phyloP scores from a whole-genome alignment of 2,888 invertebrate species.

The Oscheius myriophilus region DNA sequence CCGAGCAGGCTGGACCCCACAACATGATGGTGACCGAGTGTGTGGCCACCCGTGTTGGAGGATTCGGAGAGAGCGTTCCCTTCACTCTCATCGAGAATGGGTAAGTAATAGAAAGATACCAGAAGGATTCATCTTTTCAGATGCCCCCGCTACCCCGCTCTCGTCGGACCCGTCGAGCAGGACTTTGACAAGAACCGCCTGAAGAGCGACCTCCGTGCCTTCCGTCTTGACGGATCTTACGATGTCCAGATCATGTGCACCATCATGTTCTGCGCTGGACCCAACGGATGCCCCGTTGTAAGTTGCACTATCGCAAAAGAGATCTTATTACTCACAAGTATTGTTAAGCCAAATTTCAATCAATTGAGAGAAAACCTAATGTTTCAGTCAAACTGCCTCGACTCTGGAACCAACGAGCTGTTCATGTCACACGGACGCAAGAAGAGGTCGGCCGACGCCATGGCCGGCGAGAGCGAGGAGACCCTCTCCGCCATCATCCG shows the following conservation, averaged over 20 bases:
- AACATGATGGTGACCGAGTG: constrained; percentile 71
- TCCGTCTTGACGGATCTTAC: constrained; percentile 70
- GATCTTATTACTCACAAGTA: too few species aligned
- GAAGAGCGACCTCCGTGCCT: constrained; percentile 69
- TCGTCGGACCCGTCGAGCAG: constrained; percentile 70
- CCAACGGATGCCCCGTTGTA: constrained; percentile 70
- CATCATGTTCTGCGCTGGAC: constrained; percentile 71
- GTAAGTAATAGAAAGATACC: constrained; percentile 30
- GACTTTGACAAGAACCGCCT: constrained; percentile 70
- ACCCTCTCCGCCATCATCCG: constrained; percentile 70
- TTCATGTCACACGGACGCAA: constrained; percentile 70
- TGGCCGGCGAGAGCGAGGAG: constrained; percentile 62
- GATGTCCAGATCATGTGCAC: constrained; percentile 70
- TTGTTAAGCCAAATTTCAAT: neutral
- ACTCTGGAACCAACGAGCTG: constrained; percentile 70
- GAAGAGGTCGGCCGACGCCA: constrained; percentile 61
- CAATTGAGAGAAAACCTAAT: neutral
- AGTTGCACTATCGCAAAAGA: constrained; percentile 22
- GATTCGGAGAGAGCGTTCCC: constrained; percentile 69
- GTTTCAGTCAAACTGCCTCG: constrained; percentile 69
- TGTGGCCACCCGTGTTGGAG: constrained; percentile 70
- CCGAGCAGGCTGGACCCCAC: constrained; percentile 70
- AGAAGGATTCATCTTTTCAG: constrained; percentile 32
- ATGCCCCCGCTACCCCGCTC: constrained; percentile 70
- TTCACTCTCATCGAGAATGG: constrained; percentile 71